Evolutionary conservation across 2,797 vertebrate genomes (phyloP).

Genomic region (Chaetodon trifasciatus): DNA sequence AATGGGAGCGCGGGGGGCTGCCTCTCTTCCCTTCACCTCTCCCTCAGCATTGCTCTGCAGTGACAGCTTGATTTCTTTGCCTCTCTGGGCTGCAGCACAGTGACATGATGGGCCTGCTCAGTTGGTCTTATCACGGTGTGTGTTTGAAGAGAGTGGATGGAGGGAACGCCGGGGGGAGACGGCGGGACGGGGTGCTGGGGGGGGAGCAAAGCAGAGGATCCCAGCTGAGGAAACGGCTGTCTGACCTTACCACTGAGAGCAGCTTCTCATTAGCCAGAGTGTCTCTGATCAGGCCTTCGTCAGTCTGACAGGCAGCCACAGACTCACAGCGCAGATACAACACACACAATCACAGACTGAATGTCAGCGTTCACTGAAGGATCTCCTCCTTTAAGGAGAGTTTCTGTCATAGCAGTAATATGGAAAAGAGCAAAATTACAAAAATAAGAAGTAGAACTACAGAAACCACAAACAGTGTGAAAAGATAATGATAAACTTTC

Average conservation of each 20-base stretch:
- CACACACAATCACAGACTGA: neutral
- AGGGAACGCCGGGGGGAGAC: slow-evolving; percentile 66
- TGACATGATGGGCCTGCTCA: slow-evolving; percentile 95
- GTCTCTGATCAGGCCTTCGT: slow-evolving; percentile 75
- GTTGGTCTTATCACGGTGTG: slow-evolving; percentile 93
- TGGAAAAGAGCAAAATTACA: neutral
- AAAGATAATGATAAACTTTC: too few species aligned
- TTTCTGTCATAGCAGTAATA: slow-evolving; percentile 5
- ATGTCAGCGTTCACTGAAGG: too few species aligned
- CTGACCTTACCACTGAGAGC: slow-evolving; percentile 89
- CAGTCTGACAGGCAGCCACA: slow-evolving; percentile 28
- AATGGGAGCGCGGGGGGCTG: slow-evolving; percentile 74
- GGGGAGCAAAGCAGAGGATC: slow-evolving; percentile 85
- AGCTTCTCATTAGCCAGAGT: slow-evolving; percentile 92
- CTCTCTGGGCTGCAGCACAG: slow-evolving; percentile 87
- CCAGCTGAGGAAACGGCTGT: slow-evolving; percentile 81
- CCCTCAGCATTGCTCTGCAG: slow-evolving; percentile 80
- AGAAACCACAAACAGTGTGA: too few species aligned
- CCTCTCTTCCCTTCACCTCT: slow-evolving; percentile 41
- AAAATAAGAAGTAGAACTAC: too few species aligned
- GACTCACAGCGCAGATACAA: slow-evolving; percentile 17
- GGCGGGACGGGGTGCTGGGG: slow-evolving; percentile 50
- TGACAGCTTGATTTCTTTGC: slow-evolving; percentile 93
- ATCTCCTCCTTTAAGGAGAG: neutral
- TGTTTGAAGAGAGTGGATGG: slow-evolving; percentile 86